These are phyloP conservation scores for Callimorpha dominula DNA, from an alignment of 2,888 invertebrate genomes.

Conservation along the genomic window DNA sequence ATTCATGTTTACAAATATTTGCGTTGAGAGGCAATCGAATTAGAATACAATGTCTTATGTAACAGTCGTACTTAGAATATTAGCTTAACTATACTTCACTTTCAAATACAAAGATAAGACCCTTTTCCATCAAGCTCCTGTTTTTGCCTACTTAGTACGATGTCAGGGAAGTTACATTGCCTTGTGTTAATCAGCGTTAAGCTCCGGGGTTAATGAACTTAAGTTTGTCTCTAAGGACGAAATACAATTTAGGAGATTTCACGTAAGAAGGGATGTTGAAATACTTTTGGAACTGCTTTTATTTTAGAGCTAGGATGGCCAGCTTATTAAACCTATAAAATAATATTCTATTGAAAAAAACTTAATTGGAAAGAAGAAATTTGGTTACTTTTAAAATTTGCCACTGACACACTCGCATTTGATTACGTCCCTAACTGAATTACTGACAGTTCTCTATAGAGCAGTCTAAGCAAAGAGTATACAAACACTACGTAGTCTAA, in stretches of 20 bases:
- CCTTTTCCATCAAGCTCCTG: slow-evolving; percentile 4
- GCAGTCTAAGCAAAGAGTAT: too few species aligned
- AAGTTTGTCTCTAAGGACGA: slow-evolving; percentile 5
- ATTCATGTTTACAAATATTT: too few species aligned
- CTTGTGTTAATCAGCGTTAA: slow-evolving; percentile 18
- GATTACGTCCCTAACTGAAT: too few species aligned
- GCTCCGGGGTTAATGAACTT: slow-evolving; percentile 6
- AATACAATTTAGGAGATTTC: slow-evolving; percentile 1
- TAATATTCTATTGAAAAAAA: too few species aligned
- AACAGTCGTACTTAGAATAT: neutral
- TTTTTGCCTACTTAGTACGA: slow-evolving; percentile 16
- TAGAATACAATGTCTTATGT: neutral
- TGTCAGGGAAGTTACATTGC: slow-evolving; percentile 15
- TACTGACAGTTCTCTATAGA: too few species aligned
- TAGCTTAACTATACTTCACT: neutral
- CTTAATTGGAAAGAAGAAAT: too few species aligned
- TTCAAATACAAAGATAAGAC: neutral
- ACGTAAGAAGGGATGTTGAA: neutral
- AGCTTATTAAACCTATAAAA: too few species aligned
- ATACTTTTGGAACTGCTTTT: too few species aligned
- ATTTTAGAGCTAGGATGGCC: neutral
- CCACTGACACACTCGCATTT: too few species aligned
- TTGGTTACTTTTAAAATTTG: too few species aligned
- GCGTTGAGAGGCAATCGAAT: too few species aligned
- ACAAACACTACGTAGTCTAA: too few species aligned